These are phyloP conservation scores for Drosophila antonietae DNA, from an alignment of 2,888 invertebrate species.

Conservation along the genomic window DNA sequence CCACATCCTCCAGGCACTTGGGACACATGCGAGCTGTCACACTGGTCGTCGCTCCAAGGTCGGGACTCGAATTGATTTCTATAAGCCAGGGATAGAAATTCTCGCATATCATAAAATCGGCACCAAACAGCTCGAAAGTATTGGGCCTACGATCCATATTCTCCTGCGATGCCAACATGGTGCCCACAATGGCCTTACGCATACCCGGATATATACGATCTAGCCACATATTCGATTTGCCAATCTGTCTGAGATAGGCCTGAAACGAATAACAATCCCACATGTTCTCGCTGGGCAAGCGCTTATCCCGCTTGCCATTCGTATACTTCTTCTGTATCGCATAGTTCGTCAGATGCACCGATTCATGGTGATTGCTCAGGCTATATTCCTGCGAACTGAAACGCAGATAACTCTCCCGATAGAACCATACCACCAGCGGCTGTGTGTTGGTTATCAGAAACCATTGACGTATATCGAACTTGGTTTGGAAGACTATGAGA, in stretches of 20 bases:
- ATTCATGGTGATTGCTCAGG: conserved; percentile 95
- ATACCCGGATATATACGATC: conserved; percentile 94
- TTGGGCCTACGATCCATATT: conserved; percentile 91
- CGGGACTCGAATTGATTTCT: conserved; percentile 97
- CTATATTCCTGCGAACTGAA: conserved; percentile 96
- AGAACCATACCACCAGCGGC: conserved; percentile 96
- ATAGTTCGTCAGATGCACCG: conserved; percentile 96
- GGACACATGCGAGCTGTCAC: conserved; percentile 95
- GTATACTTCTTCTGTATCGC: conserved; percentile 96
- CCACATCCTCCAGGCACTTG: conserved; percentile 94
- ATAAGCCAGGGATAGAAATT: conserved; percentile 96
- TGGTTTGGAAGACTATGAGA: conserved; percentile 94
- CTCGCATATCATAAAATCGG: conserved; percentile 97
- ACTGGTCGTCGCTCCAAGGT: conserved; percentile 95
- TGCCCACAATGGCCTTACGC: conserved; percentile 90
- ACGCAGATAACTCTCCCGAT: conserved; percentile 95
- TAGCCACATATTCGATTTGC: conserved; percentile 92
- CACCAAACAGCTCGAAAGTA: conserved; percentile 97
- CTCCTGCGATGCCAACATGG: conserved; percentile 94
- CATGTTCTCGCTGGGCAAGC: conserved; percentile 96
- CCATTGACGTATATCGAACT: conserved; percentile 98
- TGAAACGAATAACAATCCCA: conserved; percentile 96
- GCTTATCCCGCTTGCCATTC: conserved; percentile 88
- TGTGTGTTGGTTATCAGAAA: conserved; percentile 96
- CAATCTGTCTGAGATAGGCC: conserved; percentile 86